Evolutionary conservation across 2,113 vertebrate genomes (phyloP).

Genomic region (Leptocoma aspasia): DNA sequence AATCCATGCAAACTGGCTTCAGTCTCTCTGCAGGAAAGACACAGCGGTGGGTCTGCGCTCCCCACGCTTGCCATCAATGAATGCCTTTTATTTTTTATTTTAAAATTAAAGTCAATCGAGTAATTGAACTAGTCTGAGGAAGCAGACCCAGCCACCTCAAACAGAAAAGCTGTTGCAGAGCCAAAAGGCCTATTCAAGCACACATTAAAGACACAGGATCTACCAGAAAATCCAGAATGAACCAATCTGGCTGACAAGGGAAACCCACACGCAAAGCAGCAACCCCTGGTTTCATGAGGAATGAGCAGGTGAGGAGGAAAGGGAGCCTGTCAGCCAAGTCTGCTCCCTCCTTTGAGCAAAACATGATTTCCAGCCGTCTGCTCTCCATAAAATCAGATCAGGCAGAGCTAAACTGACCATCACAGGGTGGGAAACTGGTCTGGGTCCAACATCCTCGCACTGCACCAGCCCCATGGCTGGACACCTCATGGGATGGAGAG

Average conservation of each 20-base stretch:
- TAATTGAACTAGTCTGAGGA: not conserved
- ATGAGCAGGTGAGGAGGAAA: not conserved
- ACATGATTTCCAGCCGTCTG: not conserved
- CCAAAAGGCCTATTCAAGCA: not conserved
- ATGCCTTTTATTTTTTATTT: not conserved
- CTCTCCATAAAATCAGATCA: not conserved
- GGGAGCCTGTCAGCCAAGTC: not conserved
- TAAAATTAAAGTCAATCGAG: not conserved
- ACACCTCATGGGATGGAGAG: accelerated
- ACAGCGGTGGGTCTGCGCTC: accelerated
- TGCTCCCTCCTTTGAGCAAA: not conserved
- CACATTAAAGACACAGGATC: not conserved
- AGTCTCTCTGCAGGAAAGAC: not conserved
- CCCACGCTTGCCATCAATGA: not conserved
- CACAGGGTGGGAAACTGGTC: accelerated
- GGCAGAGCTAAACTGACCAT: not conserved
- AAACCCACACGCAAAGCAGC: accelerated
- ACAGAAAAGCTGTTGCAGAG: not conserved
- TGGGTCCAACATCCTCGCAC: not conserved
- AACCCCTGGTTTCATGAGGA: not conserved
- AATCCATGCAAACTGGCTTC: not conserved
- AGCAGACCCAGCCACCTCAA: not conserved
- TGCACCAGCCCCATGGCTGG: accelerated
- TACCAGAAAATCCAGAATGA: not conserved
- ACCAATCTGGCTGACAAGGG: not conserved